phyloP scores from a whole-genome alignment of 2,797 vertebrate species.

The Borostomias antarcticus region DNA sequence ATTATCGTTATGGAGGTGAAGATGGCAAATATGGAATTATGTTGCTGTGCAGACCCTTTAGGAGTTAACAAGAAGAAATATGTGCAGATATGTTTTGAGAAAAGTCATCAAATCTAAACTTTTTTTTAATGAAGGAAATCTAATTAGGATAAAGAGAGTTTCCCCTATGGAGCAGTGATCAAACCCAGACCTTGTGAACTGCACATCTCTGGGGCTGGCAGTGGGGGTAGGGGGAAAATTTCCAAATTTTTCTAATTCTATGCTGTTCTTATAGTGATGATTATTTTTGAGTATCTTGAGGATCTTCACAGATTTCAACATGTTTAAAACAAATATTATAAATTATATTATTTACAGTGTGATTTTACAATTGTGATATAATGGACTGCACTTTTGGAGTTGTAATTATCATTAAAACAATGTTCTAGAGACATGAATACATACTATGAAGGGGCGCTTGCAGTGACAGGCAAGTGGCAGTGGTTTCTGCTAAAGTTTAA shows the following conservation, averaged over 20 bases:
- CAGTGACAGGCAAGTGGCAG: conserved; percentile 62
- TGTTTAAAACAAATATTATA: neutral
- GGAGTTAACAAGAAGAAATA: conserved; percentile 63
- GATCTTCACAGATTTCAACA: too few relatives aligned
- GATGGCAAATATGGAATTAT: conserved; percentile 72
- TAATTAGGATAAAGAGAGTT: conserved; percentile 67
- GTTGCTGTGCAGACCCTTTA: conserved; percentile 49
- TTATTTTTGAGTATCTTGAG: too few relatives aligned
- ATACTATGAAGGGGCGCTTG: too few relatives aligned
- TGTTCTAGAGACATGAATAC: conserved; percentile 49
- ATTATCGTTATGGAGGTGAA: conserved; percentile 66
- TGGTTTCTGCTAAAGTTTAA: conserved; percentile 60
- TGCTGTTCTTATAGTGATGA: too few relatives aligned
- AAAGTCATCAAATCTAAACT: conserved; percentile 57
- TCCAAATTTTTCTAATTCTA: too few relatives aligned
- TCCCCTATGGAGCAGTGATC: conserved; percentile 55
- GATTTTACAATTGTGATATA: conserved; percentile 22
- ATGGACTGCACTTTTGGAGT: neutral
- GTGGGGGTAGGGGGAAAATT: neutral
- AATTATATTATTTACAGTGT: neutral
- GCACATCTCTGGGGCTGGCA: conserved; percentile 32
- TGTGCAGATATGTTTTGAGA: conserved; percentile 63
- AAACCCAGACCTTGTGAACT: conserved; percentile 61
- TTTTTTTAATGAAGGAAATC: conserved; percentile 71
- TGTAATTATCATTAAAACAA: conserved; percentile 6